Evolutionary conservation across 2,113 vertebrate species (phyloP), one percentile per base, ranked within the genome.

Genomic region (Tiliqua scincoides): DNA sequence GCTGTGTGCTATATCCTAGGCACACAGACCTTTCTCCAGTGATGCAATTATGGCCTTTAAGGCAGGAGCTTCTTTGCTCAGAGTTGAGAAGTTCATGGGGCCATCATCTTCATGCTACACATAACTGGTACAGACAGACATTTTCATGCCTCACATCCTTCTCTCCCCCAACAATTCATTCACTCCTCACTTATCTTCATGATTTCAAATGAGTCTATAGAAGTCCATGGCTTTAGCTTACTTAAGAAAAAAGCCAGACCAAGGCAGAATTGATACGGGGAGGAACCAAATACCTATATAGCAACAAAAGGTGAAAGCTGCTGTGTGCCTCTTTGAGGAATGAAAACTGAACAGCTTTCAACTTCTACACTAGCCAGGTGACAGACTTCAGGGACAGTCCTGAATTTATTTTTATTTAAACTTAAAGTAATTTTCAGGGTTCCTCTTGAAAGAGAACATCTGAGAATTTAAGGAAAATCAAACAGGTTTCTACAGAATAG

Each of bases 101-200:
- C 67, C 84, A 88, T 89, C 88, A 83, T 54, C 35, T 25, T n/a
- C 54, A 14, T 65, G 40, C 59, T 43, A 7, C 30, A 73, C 59
- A 23, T 88, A 18, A 12, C 1, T 37, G 81, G 10, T 0, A 1
- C 72, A 1, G 57, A 86, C 76, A 79, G 57, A 86, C 76, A 79
- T 79, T 85, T 91, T 83, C 80, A 83, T 83, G 86, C 80, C 73
- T 70, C 52, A 43, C 84, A 27, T 79, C 81, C 8, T 80, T 87
- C 2, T 48, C 1, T 21, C 18, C 37, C 65, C 54, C 35, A n/a
- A 43, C 27, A 63, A 73, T 23, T 57, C 89, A 20, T 62, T 74
- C 10, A 70, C 89, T 79, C 68, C 59, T 43, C 68, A 62, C 76
- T 54, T 76, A 71, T 0, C 20, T 70, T 84, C 1, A 71, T 81